Conservation (phyloP, 2,113 vertebrate genomes). For the rabbit (Oryctolagus cuniculus) region mOryCun1.1 NC_091433.1:101206501-101207000, state of each 20-base stretch:
- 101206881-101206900: neutral
- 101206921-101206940: neutral
- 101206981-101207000: neutral
- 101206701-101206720: no score
- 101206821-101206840: neutral
- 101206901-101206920: neutral
- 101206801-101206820: neutral
- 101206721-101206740: neutral
- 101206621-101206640: neutral
- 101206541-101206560: neutral
- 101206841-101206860: neutral
- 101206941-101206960: neutral
- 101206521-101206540: neutral
- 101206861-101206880: neutral
- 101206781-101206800: neutral
- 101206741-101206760: neutral
- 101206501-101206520: accelerated
- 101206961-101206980: neutral
- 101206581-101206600: neutral
- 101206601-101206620: neutral
- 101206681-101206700: neutral
- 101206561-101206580: neutral
- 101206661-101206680: neutral
- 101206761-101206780: neutral
- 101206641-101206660: neutral